Conservation (phyloP, 1,140 invertebrate genomes). For the Pseudomyrmex flavicornis region DNA sequence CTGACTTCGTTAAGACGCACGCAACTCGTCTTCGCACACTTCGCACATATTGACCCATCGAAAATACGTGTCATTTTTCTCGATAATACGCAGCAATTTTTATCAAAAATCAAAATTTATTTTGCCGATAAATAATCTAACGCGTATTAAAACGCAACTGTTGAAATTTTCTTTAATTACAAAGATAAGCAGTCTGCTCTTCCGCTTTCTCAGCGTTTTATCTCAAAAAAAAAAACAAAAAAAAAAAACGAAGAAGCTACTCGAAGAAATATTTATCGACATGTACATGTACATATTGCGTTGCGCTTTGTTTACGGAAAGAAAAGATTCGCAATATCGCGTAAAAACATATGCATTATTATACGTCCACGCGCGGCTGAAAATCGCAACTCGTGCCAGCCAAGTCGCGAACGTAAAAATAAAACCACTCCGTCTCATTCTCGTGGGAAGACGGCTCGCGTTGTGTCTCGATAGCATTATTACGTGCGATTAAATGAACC, state of each 20-base stretch:
- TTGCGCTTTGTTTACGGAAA: conserved; percentile 28
- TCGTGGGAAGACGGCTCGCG: neutral
- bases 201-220: neutral
- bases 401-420: conserved; percentile 58
- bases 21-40: too few species aligned
- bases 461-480: conserved; percentile 28
- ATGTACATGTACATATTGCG: neutral
- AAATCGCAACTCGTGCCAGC: neutral
- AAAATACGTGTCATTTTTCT: too few species aligned
- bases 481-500: conserved; percentile 58
- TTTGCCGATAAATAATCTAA: too few species aligned
- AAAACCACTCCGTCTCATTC: conserved; percentile 32
- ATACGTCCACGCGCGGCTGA: neutral
- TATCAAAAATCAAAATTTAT: too few species aligned
- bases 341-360: neutral
- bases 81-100: too few species aligned
- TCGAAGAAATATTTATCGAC: neutral
- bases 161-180: too few species aligned
- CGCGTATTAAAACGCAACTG: too few species aligned
- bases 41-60: too few species aligned
- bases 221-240: neutral
- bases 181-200: too few species aligned
- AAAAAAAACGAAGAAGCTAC: neutral
- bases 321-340: neutral
- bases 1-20: too few species aligned